Conservation (phyloP, 2,888 invertebrate genomes). For the Pristionchus exspectatus region DNA sequence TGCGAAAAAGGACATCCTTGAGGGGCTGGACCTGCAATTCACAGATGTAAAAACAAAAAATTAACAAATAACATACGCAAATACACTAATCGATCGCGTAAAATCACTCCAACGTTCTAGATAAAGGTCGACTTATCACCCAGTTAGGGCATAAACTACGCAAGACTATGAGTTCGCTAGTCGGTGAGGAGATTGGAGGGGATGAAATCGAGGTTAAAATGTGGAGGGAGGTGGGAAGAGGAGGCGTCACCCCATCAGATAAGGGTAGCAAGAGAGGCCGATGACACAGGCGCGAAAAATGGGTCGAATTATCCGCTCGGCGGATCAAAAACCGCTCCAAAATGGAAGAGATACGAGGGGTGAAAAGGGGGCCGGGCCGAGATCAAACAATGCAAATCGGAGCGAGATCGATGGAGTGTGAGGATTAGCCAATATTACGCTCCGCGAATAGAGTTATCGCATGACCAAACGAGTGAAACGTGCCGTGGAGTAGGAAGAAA, state of each 20-base stretch:
- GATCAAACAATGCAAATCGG: conserved; percentile 33
- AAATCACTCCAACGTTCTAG: background rate
- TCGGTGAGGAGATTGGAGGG: background rate
- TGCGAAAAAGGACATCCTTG: conserved; percentile 69
- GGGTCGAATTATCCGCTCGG: background rate
- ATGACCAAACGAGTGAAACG: background rate
- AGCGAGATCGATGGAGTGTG: background rate
- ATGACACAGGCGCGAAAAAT: background rate
- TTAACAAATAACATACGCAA: background rate
- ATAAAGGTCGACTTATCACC: background rate
- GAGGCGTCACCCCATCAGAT: conserved; percentile 53
- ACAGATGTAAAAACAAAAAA: background rate
- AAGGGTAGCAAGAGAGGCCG: background rate
- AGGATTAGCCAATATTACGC: background rate
- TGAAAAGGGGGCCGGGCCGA: background rate
- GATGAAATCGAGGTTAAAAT: background rate
- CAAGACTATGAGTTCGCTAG: conserved; percentile 27
- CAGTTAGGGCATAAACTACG: conserved; percentile 14
- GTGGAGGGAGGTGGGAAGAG: background rate
- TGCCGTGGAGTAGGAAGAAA: background rate
- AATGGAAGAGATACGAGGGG: background rate
- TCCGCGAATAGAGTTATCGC: background rate
- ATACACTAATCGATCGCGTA: too few species aligned
- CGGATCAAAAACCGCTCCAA: conserved; percentile 1
- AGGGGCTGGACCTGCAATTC: background rate